A percentile compares a stretch with the other conserved stretches of the same genome.
Evolutionary conservation across 2,797 vertebrate genomes (phyloP).

Genomic region (Bryconaethiops microstoma): DNA sequence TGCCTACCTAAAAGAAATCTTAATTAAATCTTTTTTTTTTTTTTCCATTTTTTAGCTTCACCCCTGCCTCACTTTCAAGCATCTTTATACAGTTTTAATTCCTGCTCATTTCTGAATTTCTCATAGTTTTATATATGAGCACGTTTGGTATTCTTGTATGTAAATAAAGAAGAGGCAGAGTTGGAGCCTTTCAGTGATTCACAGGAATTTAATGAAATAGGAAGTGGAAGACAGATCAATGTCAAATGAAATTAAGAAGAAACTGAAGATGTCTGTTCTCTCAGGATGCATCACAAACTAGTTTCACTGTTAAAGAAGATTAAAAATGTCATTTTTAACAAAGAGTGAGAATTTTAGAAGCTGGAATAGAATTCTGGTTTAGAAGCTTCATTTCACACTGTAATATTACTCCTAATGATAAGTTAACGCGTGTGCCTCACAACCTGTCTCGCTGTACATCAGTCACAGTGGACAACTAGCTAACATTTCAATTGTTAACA

Average conservation of each 20-base stretch:
- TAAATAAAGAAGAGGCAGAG: neutral
- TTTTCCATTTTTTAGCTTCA: neutral
- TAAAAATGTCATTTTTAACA: neutral
- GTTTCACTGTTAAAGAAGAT: neutral
- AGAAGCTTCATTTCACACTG: neutral
- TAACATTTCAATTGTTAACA: too few relatives aligned
- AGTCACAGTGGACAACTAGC: too few relatives aligned
- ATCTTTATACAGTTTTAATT: neutral
- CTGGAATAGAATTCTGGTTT: neutral
- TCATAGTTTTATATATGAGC: neutral
- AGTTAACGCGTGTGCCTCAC: too few relatives aligned
- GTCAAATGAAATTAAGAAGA: constrained; percentile 6
- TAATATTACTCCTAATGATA: neutral
- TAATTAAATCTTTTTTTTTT: neutral
- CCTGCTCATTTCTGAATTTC: neutral
- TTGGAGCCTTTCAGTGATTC: neutral
- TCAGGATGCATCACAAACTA: neutral
- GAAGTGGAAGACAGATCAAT: neutral
- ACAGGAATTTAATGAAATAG: neutral
- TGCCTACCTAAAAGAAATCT: neutral
- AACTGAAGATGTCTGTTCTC: neutral
- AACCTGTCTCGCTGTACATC: too few relatives aligned
- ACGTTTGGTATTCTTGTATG: neutral
- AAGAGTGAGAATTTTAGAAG: neutral
- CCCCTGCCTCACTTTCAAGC: neutral